Conservation (phyloP, 1,140 invertebrate species). For the Drosophila parvula region DNA sequence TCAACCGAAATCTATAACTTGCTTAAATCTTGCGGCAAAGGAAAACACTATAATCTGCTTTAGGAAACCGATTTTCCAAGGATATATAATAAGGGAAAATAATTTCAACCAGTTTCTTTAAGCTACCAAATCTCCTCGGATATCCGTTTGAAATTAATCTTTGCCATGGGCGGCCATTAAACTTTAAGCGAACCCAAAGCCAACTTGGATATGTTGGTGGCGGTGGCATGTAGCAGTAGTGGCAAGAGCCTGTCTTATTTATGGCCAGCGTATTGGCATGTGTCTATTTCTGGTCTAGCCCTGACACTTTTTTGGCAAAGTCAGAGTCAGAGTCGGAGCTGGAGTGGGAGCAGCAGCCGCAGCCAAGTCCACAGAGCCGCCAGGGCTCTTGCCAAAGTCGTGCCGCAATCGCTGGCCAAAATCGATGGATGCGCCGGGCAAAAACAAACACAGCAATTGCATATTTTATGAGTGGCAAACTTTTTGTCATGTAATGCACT, state of each 20-base stretch:
- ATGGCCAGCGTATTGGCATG: constrained; percentile 74
- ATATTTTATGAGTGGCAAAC: constrained; percentile 75
- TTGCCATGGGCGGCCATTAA: constrained; percentile 11
- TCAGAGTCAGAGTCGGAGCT: constrained; percentile 19
- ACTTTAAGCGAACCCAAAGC: constrained; percentile 5
- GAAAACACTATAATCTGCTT: neutral
- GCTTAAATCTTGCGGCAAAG: no score
- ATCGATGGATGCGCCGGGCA: constrained; percentile 65
- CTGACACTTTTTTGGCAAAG: constrained; percentile 78
- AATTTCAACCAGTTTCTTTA: neutral
- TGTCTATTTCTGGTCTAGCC: constrained; percentile 75
- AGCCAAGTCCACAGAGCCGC: constrained; percentile 31
- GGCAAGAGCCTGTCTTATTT: constrained; percentile 51
- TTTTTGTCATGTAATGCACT: constrained; percentile 68
- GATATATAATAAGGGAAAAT: neutral
- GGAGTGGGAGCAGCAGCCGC: constrained; percentile 11
- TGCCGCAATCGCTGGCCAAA: constrained; percentile 48
- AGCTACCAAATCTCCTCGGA: neutral
- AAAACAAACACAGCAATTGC: constrained; percentile 67
- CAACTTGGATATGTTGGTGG: constrained; percentile 5
- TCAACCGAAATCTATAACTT: neutral
- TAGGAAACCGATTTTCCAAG: neutral
- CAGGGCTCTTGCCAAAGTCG: constrained; percentile 57
- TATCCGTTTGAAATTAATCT: constrained; percentile 7
- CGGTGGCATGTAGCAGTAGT: neutral